A percentile compares a stretch with the other conserved stretches of the same genome.
phyloP scores from a whole-genome alignment of 2,113 vertebrate species.

The Eolophus roseicapilla region DNA sequence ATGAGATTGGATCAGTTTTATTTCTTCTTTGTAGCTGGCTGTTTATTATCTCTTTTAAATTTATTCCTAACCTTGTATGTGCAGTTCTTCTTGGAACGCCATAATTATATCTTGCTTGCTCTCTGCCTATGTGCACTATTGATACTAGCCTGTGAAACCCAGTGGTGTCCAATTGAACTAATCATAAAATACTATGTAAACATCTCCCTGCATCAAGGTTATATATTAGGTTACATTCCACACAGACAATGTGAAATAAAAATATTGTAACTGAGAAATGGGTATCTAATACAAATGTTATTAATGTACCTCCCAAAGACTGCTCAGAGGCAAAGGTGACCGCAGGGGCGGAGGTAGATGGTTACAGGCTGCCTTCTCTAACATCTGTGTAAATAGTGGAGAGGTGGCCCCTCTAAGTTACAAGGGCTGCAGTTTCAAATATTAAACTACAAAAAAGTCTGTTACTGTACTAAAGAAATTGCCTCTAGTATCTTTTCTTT shows the following conservation, averaged over 20 bases:
- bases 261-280: conserved; percentile 74
- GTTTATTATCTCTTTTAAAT: conserved; percentile 45
- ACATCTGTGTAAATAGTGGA: conserved; percentile 84
- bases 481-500: conserved; percentile 53
- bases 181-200: conserved; percentile 77
- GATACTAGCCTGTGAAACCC: conserved; percentile 56
- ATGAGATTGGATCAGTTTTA: conserved; percentile 1
- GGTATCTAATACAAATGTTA: conserved; percentile 76
- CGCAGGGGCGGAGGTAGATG: conserved; percentile 73
- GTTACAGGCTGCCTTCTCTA: conserved; percentile 73
- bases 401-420: conserved; percentile 66
- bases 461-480: conserved; percentile 70
- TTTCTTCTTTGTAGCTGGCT: conserved; percentile 10
- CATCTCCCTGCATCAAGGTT: conserved; percentile 49
- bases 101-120: neutral
- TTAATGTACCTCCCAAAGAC: conserved; percentile 80
- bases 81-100: neutral
- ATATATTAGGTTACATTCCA: conserved; percentile 75
- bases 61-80: neutral
- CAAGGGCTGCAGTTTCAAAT: conserved; percentile 73
- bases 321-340: conserved; percentile 81
- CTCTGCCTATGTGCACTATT: neutral
- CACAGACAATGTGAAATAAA: conserved; percentile 73
- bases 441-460: conserved; percentile 74
- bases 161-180: conserved; percentile 60